Evolutionary conservation across 2,113 vertebrate genomes (phyloP).

Genomic region (Centropus bengalensis): DNA sequence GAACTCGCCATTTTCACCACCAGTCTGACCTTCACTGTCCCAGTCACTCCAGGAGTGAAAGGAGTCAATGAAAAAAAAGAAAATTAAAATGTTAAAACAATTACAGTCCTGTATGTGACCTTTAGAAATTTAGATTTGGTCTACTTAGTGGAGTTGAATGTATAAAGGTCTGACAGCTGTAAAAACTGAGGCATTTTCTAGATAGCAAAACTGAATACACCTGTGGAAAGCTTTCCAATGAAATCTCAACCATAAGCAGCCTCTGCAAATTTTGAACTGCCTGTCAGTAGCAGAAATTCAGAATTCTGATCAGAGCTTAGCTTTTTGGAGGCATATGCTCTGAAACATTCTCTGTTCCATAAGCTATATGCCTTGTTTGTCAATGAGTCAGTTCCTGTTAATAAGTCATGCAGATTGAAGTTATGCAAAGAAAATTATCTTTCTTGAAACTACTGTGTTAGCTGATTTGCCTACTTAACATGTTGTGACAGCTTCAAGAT

Average conservation of each 20-base stretch:
- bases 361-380: constrained; percentile 65
- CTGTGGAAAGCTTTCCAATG: background rate
- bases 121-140: constrained; percentile 62
- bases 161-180: constrained; percentile 47
- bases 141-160: background rate
- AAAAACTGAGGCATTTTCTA: constrained; percentile 50
- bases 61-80: background rate
- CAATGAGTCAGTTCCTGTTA: constrained; percentile 69
- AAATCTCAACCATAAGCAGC: constrained; percentile 55
- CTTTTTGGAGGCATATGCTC: constrained; percentile 53
- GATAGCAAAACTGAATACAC: background rate
- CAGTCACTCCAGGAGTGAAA: background rate
- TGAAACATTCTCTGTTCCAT: background rate
- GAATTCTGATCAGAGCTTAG: constrained; percentile 67
- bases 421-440: constrained; percentile 61
- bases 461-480: constrained; percentile 71
- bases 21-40: constrained; percentile 25
- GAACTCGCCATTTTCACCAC: background rate
- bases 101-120: constrained; percentile 23
- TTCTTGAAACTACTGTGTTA: constrained; percentile 62
- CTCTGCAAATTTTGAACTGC: constrained; percentile 40
- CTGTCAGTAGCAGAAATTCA: constrained; percentile 58
- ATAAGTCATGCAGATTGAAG: constrained; percentile 65
- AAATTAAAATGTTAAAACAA: constrained; percentile 64
- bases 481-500: constrained; percentile 72